phyloP scores from a whole-genome alignment of 64 coral and sea anemone genomes.

The Orbicella faveolata region DNA sequence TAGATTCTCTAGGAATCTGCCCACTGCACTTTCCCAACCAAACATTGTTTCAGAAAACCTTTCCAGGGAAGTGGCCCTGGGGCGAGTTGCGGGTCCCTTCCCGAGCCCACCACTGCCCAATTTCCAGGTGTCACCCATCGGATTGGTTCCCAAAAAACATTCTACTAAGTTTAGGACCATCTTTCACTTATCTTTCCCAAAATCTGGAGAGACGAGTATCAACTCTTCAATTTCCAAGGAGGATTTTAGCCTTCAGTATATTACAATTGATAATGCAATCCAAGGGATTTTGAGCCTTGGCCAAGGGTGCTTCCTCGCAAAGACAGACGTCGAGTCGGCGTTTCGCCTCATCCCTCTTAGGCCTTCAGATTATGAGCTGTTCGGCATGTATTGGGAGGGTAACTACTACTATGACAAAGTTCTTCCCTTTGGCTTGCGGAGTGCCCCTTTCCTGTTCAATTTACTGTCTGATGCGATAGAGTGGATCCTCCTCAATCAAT shows the following conservation, averaged over 20 bases:
- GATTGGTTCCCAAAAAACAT: constrained; percentile 47
- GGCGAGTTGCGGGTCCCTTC: constrained; percentile 43
- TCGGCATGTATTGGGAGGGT: constrained; percentile 57
- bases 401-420: constrained; percentile 49
- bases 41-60: constrained; percentile 11
- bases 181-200: constrained; percentile 47
- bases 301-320: constrained; percentile 52
- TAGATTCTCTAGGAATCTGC: constrained; percentile 27
- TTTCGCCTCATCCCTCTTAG: constrained; percentile 22
- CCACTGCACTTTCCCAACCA: constrained; percentile 26
- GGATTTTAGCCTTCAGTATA: constrained; percentile 56
- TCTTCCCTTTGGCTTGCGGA: constrained; percentile 40
- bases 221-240: constrained; percentile 59
- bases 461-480: constrained; percentile 50
- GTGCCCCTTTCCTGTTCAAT: constrained; percentile 57
- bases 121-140: constrained; percentile 56
- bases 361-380: constrained; percentile 54
- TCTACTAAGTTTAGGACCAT: constrained; percentile 49
- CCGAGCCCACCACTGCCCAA: constrained; percentile 8
- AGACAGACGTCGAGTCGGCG: constrained; percentile 42
- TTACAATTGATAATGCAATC: constrained; percentile 52
- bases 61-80: background rate
- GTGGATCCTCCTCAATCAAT: constrained; percentile 47
- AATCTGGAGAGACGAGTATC: constrained; percentile 46
- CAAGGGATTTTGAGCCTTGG: constrained; percentile 32